Evolutionary conservation across 2,888 invertebrate genomes (phyloP).

Genomic region (Dasypolia templi): DNA sequence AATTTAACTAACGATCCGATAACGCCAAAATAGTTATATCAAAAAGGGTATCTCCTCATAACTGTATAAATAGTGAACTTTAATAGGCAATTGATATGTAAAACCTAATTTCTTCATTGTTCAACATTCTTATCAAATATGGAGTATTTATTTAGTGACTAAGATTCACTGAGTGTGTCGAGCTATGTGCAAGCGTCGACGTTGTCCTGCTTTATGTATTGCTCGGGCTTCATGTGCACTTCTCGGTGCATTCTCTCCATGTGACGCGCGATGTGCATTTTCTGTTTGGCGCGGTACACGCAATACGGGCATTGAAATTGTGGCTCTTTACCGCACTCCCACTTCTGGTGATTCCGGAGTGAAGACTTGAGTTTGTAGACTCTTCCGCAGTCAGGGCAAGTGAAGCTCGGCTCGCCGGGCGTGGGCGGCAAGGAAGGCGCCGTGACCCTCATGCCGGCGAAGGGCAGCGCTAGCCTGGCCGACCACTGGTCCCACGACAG

Average conservation of each 20-base stretch:
- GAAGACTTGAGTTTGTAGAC: conserved; percentile 97
- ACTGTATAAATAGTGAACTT: conserved; percentile 67
- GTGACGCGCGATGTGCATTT: conserved; percentile 95
- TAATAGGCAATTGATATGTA: conserved; percentile 71
- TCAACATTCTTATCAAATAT: conserved; percentile 66
- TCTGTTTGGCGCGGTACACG: conserved; percentile 95
- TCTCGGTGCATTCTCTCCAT: conserved; percentile 96
- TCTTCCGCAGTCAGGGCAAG: conserved; percentile 95
- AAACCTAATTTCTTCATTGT: conserved; percentile 65
- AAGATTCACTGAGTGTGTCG: conserved; percentile 49
- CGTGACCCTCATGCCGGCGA: conserved; percentile 82
- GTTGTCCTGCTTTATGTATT: conserved; percentile 88
- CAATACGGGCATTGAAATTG: conserved; percentile 96
- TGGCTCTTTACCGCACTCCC: conserved; percentile 96
- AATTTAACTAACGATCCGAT: conserved; percentile 64
- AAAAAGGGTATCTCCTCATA: conserved; percentile 62
- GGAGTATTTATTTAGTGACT: conserved; percentile 74
- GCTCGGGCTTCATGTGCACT: conserved; percentile 89
- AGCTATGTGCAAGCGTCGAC: conserved; percentile 88
- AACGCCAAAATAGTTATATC: conserved; percentile 65
- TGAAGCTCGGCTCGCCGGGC: conserved; percentile 91
- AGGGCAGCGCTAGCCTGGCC: conserved; percentile 93
- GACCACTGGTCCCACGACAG: conserved; percentile 94
- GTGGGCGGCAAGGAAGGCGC: conserved; percentile 76
- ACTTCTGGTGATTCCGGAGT: conserved; percentile 95